Conservation (phyloP, 2,888 invertebrate genomes). For the Shargacucullia verbasci region DNA sequence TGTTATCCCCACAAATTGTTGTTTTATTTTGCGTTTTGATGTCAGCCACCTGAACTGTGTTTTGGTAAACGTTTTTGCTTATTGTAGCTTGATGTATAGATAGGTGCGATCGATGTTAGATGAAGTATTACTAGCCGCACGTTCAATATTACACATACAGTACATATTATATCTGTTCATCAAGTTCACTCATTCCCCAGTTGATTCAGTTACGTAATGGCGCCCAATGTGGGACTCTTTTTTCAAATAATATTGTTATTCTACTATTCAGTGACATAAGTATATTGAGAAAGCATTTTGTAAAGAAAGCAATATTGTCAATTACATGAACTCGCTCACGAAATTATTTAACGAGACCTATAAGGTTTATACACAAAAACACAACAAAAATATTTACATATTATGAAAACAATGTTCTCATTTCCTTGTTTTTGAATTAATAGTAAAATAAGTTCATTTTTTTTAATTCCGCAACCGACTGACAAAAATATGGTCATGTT, state of each 20-base stretch:
- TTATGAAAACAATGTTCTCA: no score
- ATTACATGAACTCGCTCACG: no score
- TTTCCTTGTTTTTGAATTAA: no score
- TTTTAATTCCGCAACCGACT: no score
- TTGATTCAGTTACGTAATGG: constrained; percentile 54
- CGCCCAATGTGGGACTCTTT: constrained; percentile 52
- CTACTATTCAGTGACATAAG: no score
- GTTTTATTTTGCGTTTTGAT: constrained; percentile 84
- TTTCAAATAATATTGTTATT: not conserved
- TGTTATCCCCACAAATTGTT: constrained; percentile 78
- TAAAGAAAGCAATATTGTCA: no score
- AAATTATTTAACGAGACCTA: no score
- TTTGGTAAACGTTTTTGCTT: constrained; percentile 56
- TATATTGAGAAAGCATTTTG: no score
- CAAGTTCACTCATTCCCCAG: constrained; percentile 40
- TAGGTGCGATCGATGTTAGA: constrained; percentile 56
- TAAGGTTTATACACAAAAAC: no score
- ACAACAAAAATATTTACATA: no score
- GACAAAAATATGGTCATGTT: no score
- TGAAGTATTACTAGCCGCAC: constrained; percentile 53
- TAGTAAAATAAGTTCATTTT: no score
- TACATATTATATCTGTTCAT: constrained; percentile 37
- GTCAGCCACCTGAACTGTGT: constrained; percentile 49
- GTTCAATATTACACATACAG: constrained; percentile 35
- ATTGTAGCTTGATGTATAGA: constrained; percentile 61